A percentile compares a stretch with the other conserved stretches of the same genome.
phyloP scores from a whole-genome alignment of 2,888 invertebrate genomes.

The Pharmacophagus antenor region DNA sequence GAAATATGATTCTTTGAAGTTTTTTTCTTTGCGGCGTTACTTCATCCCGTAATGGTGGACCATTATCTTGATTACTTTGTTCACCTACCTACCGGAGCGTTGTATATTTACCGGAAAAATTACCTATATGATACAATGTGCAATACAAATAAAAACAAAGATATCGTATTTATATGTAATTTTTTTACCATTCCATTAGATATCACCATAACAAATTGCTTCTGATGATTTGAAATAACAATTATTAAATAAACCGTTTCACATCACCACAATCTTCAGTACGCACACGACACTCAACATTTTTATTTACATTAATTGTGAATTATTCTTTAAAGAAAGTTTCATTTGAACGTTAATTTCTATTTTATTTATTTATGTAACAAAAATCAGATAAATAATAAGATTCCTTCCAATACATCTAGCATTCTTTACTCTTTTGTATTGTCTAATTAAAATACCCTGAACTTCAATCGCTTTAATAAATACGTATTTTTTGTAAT shows the following conservation, averaged over 20 bases:
- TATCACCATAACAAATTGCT: not conserved
- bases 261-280: too few species aligned
- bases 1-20: not conserved
- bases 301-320: too few species aligned
- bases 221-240: not conserved
- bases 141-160: not conserved
- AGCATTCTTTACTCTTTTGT: constrained; percentile 2
- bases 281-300: too few species aligned
- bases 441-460: constrained; percentile 6
- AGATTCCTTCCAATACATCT: not conserved
- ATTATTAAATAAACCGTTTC: too few species aligned
- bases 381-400: not conserved
- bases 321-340: too few species aligned
- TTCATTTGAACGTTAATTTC: too few species aligned
- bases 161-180: not conserved
- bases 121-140: constrained; percentile 6
- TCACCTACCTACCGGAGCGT: constrained; percentile 11
- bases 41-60: constrained; percentile 20
- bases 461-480: not conserved
- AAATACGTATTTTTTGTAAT: not conserved
- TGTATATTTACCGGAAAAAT: not conserved
- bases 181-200: not conserved
- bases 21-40: constrained; percentile 7
- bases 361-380: too few species aligned
- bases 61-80: constrained; percentile 20